These are phyloP conservation scores for Drosophila micromelanica DNA, from an alignment of 1,140 invertebrate genomes.

Conservation along the genomic window DNA sequence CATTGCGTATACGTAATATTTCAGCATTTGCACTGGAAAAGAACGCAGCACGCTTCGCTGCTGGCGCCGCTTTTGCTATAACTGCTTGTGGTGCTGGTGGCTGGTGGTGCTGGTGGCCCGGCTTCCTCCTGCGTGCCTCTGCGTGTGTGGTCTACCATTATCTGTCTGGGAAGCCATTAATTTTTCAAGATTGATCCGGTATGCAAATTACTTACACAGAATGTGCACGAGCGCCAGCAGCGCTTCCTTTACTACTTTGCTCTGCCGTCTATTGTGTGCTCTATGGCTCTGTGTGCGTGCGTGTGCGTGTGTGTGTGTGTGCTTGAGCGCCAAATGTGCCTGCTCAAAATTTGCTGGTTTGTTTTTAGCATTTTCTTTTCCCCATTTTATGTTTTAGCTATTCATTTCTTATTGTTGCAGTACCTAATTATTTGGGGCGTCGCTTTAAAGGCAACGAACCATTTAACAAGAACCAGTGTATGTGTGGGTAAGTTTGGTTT, in stretches of 20 bases:
- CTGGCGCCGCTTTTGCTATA: background rate
- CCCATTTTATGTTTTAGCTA: constrained; percentile 38
- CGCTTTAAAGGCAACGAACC: constrained; percentile 23
- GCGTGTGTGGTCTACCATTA: constrained; percentile 82
- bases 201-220: constrained; percentile 83
- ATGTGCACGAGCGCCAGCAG: constrained; percentile 76
- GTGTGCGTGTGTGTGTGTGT: constrained; percentile 7
- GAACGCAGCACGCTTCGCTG: constrained; percentile 64
- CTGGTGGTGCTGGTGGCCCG: constrained; percentile 23
- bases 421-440: constrained; percentile 49
- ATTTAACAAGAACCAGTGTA: constrained; percentile 16
- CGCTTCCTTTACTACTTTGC: constrained; percentile 65
- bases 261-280: constrained; percentile 65
- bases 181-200: constrained; percentile 84
- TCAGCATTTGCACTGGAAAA: constrained; percentile 61
- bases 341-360: constrained; percentile 34
- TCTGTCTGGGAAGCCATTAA: constrained; percentile 84
- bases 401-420: constrained; percentile 22
- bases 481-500: too few species aligned
- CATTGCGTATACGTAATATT: constrained; percentile 81
- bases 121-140: constrained; percentile 40
- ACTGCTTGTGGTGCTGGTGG: constrained; percentile 26
- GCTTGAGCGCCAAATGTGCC: constrained; percentile 43
- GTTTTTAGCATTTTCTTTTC: constrained; percentile 54
- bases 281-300: constrained; percentile 40